Conservation (phyloP, 2,888 invertebrate genomes). For the Mythimna lalbum region DNA sequence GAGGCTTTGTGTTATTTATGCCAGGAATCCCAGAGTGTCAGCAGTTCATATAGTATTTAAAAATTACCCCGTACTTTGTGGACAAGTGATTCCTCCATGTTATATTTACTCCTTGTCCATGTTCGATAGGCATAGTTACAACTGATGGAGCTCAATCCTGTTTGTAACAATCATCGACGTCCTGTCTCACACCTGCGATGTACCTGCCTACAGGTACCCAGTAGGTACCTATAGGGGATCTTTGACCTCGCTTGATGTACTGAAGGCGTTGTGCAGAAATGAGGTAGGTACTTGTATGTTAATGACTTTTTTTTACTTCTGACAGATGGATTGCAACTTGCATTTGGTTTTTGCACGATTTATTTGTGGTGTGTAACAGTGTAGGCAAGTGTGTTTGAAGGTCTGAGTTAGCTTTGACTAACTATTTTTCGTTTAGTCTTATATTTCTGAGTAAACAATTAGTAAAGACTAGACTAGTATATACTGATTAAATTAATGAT, state of each 20-base stretch:
- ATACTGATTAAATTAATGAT: too few relatives aligned
- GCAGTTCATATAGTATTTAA: background rate
- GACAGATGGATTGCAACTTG: constrained; percentile 19
- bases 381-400: background rate
- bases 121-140: constrained; percentile 41
- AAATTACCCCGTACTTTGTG: background rate
- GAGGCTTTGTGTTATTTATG: too few relatives aligned
- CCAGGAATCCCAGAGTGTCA: background rate
- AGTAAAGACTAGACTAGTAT: too few relatives aligned
- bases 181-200: constrained; percentile 58
- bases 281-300: background rate
- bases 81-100: constrained; percentile 9
- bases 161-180: constrained; percentile 62
- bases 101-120: constrained; percentile 16
- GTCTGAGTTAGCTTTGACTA: background rate
- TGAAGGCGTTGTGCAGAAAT: constrained; percentile 16
- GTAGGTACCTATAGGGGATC: constrained; percentile 37
- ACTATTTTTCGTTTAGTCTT: background rate
- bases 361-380: constrained; percentile 3
- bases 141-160: constrained; percentile 57
- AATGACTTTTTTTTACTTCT: constrained; percentile 31
- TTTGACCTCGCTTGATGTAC: constrained; percentile 38
- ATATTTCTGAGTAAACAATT: background rate
- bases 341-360: constrained; percentile 19
- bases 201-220: background rate